phyloP scores from a whole-genome alignment of 2,113 vertebrate species.

The Muntiacus reevesi region DNA sequence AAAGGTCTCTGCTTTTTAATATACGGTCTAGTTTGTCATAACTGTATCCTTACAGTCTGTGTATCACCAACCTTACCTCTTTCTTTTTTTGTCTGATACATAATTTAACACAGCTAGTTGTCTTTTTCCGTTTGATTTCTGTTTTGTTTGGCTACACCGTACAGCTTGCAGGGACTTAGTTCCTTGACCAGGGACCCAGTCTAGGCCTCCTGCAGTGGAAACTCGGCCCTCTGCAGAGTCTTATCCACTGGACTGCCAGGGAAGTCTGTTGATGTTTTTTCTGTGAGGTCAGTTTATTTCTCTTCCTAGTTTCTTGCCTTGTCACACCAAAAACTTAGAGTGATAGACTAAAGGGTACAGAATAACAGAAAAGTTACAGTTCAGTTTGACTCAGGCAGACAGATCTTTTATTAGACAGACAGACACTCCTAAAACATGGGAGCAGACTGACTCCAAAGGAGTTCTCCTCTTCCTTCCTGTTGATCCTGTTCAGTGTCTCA shows the following conservation, averaged over 20 bases:
- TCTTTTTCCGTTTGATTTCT: background rate
- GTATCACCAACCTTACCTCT: accelerated
- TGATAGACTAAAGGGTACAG: background rate
- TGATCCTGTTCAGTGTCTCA: background rate
- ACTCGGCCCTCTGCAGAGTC: background rate
- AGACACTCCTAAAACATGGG: background rate
- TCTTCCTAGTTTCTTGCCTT: background rate
- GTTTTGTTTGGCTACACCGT: background rate
- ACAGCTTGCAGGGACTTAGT: background rate
- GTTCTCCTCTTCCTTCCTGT: background rate
- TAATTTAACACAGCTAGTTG: background rate
- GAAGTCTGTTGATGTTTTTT: background rate
- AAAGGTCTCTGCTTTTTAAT: background rate
- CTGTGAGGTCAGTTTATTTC: background rate
- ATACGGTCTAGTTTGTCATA: background rate
- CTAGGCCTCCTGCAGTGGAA: background rate
- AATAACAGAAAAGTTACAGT: background rate
- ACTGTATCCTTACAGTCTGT: background rate
- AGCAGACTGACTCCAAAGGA: background rate
- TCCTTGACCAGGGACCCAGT: background rate
- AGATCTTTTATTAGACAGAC: background rate
- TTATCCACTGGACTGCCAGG: background rate
- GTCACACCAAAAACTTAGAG: background rate
- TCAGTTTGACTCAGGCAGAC: background rate
- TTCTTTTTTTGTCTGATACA: background rate